A percentile compares a stretch with the other conserved stretches of the same genome.
Evolutionary conservation across 2,113 vertebrate species (phyloP).

Genomic region (Oncorhynchus tshawytscha): DNA sequence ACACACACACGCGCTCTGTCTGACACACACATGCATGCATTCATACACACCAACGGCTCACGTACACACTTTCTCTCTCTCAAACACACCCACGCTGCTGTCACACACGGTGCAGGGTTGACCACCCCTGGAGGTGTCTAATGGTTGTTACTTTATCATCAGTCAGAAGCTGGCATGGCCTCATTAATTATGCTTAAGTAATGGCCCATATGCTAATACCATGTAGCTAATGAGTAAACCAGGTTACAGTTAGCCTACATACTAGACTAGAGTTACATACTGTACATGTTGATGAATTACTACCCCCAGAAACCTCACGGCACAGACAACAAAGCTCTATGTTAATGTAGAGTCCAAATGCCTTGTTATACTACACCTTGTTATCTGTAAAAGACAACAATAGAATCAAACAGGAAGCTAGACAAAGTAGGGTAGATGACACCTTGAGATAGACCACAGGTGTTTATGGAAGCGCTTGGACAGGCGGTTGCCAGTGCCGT

Average conservation of each 20-base stretch:
- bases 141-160: slow-evolving; percentile 31
- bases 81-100: not conserved
- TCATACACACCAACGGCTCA: not conserved
- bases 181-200: slow-evolving; percentile 47
- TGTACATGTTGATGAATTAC: not conserved
- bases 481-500: not conserved
- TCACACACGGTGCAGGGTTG: not conserved
- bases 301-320: too few relatives aligned
- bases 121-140: slow-evolving; percentile 37
- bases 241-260: slow-evolving; percentile 10
- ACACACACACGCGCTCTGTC: not conserved
- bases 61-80: too few relatives aligned
- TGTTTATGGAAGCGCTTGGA: too few relatives aligned
- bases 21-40: not conserved
- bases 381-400: too few relatives aligned
- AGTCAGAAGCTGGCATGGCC: slow-evolving; percentile 35
- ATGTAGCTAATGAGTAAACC: slow-evolving; percentile 21
- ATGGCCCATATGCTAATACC: slow-evolving; percentile 27
- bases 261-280: not conserved
- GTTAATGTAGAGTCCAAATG: too few relatives aligned
- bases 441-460: too few relatives aligned
- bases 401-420: too few relatives aligned
- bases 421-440: too few relatives aligned
- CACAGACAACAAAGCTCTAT: too few relatives aligned
- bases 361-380: too few relatives aligned